Evolutionary conservation across 2,113 vertebrate genomes (phyloP).

Genomic region (Agelaius tricolor): DNA sequence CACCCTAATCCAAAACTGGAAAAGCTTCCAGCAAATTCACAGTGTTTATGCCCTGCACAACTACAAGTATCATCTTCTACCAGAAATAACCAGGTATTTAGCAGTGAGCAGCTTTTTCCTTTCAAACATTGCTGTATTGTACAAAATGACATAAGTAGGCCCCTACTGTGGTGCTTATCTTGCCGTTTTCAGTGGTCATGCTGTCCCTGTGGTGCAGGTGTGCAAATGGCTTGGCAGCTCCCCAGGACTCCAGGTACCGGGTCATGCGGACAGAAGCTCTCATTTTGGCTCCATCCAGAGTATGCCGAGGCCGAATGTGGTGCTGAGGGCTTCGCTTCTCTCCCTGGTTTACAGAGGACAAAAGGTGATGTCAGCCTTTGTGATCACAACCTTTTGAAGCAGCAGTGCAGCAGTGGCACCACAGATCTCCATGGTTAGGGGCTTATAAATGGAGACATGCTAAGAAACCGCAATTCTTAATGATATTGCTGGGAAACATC

Average conservation of each 20-base stretch:
- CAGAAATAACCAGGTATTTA: not conserved
- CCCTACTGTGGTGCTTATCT: conserved; percentile 94
- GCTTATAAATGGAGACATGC: not conserved
- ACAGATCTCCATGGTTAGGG: not conserved
- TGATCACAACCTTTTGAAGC: not conserved
- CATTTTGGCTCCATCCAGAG: conserved; percentile 91
- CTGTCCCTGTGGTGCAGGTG: conserved; percentile 96
- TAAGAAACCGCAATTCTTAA: conserved; percentile 1
- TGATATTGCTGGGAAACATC: conserved; percentile 9
- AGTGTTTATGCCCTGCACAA: not conserved
- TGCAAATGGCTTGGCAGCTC: conserved; percentile 96
- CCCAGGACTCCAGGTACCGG: conserved; percentile 97
- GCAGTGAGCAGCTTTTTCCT: not conserved
- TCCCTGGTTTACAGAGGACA: conserved; percentile 72
- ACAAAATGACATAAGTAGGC: conserved; percentile 9
- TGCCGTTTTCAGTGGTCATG: conserved; percentile 98
- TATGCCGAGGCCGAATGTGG: conserved; percentile 85
- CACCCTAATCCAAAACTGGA: not conserved
- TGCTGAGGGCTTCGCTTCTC: conserved; percentile 91
- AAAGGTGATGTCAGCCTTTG: not conserved
- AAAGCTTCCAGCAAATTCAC: not conserved
- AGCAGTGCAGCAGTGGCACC: not conserved
- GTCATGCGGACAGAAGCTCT: conserved; percentile 97
- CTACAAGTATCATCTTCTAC: fast-evolving
- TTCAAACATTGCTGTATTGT: not conserved